These are phyloP conservation scores for Volucella inanis DNA, from an alignment of 2,888 invertebrate genomes.

Conservation along the genomic window DNA sequence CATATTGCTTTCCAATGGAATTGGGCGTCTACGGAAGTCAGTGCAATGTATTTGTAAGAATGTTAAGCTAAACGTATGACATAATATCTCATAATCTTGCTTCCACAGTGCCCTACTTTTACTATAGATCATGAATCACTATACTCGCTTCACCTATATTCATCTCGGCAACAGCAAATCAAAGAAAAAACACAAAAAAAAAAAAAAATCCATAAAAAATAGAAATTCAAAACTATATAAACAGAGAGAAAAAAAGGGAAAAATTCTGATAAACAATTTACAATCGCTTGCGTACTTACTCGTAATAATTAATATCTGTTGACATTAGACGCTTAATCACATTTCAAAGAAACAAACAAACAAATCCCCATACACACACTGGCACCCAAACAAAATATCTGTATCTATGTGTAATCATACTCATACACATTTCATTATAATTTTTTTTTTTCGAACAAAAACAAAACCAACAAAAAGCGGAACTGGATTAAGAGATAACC, in stretches of 20 bases:
- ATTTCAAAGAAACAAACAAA: slow-evolving; percentile 58
- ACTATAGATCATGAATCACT: background rate
- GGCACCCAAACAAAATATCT: slow-evolving; percentile 18
- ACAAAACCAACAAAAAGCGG: slow-evolving; percentile 54
- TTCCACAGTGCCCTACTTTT: no score
- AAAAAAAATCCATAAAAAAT: slow-evolving; percentile 19
- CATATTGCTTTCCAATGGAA: no score
- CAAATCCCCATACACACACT: slow-evolving; percentile 26
- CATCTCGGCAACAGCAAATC: slow-evolving; percentile 24
- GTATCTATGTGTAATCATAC: slow-evolving; percentile 4
- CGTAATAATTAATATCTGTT: slow-evolving; percentile 48
- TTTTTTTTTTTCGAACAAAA: background rate
- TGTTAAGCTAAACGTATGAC: no score
- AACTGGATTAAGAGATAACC: slow-evolving; percentile 68
- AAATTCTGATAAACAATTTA: slow-evolving; percentile 64
- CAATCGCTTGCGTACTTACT: slow-evolving; percentile 47
- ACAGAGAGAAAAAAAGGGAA: background rate
- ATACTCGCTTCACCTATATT: slow-evolving; percentile 7
- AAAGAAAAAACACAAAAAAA: background rate
- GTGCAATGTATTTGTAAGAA: no score
- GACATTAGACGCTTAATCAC: slow-evolving; percentile 62
- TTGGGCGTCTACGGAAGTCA: no score
- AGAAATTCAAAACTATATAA: background rate
- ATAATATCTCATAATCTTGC: no score
- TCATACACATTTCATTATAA: slow-evolving; percentile 13